Base-by-base conservation (phyloP, 2,113 vertebrate species). In the Perca flavescens region DNA sequence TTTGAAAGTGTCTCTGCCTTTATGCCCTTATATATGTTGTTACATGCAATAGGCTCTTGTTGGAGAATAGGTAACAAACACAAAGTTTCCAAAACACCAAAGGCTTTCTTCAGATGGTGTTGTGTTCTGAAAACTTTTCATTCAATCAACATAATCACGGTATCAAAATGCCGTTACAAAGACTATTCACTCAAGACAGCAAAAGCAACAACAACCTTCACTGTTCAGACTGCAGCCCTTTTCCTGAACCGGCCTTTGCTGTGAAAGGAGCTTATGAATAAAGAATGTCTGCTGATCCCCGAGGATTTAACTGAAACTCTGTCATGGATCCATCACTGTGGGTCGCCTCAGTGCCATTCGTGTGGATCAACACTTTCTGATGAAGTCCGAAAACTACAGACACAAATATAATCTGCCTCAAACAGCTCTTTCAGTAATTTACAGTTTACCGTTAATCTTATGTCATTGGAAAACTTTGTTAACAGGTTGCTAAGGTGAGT, bases 211-310 rank as follows among this genome's bases (percentile, higher is more conserved):
- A 73, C 22, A 21, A 22, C 17, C 36, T 28, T 62, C 52, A 50
- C 21, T 66, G 22, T 74, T 74, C 43, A 60, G 62, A 17, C 47
- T 36, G 63, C 52, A 80, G 74, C 53, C 56, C 74, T 54, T 56
- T 46, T 65, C 43, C 43, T 49, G 43, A 66, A 77, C 83, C 73
- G 80, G 50, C 63, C 83, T 88, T 77, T 79, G 67, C 31, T 54
- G 70, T 90, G 86, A 87, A 86, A 79, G 79, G 76, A 89, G 75
- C 73, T 63, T 69, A 80, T 87, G 57, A 90, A 84, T 57, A 47
- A 72, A 74, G 70, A 80, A 91, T 84, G 80, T 57, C 60, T 61
- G 63, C 71, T 7, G 56, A 70, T 82, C 80, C 85, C 74, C 0
- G 63, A 82, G 84, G 82, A 77, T 50, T 70, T 34, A 86, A 71